These are phyloP conservation scores for Anguilla pacifica DNA, from an alignment of 2,797 vertebrate genomes.

Conservation along the genomic window DNA sequence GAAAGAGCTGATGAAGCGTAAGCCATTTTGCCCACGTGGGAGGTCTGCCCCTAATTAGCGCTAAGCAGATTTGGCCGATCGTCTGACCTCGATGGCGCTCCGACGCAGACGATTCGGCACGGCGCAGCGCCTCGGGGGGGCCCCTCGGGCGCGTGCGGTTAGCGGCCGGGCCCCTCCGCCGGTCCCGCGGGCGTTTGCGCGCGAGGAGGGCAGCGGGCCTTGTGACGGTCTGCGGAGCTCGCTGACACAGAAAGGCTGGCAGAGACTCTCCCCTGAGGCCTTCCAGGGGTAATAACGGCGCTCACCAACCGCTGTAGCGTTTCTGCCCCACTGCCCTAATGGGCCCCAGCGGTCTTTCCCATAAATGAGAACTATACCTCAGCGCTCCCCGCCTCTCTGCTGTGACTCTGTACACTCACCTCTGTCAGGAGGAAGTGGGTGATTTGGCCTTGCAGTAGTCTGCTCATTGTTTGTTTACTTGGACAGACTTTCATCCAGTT, in stretches of 20 bases:
- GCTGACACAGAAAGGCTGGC: constrained; percentile 1
- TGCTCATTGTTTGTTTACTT: not conserved
- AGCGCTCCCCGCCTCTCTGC: not conserved
- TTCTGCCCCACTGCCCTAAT: not conserved
- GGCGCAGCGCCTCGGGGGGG: not conserved
- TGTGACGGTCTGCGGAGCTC: not conserved
- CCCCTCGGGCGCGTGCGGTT: not conserved
- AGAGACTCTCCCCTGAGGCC: not conserved
- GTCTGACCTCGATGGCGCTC: not conserved
- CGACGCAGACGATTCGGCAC: not conserved
- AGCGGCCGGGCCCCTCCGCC: not conserved
- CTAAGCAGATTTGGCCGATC: constrained; percentile 3
- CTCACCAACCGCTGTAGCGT: not conserved
- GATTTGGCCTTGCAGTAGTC: not conserved
- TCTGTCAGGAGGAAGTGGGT: not conserved
- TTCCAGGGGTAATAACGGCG: not conserved
- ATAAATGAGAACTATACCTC: not conserved
- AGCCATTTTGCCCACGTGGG: not conserved
- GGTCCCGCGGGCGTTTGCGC: not conserved
- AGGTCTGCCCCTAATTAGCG: constrained; percentile 11
- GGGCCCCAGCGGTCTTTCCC: not conserved
- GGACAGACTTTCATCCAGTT: not conserved
- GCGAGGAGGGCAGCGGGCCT: not conserved
- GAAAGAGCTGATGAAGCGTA: not conserved
- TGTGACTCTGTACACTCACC: not conserved